Evolutionary conservation across 2,888 invertebrate species (phyloP), one percentile per base, ranked within the genome.

Genomic region (Dusona sp.): DNA sequence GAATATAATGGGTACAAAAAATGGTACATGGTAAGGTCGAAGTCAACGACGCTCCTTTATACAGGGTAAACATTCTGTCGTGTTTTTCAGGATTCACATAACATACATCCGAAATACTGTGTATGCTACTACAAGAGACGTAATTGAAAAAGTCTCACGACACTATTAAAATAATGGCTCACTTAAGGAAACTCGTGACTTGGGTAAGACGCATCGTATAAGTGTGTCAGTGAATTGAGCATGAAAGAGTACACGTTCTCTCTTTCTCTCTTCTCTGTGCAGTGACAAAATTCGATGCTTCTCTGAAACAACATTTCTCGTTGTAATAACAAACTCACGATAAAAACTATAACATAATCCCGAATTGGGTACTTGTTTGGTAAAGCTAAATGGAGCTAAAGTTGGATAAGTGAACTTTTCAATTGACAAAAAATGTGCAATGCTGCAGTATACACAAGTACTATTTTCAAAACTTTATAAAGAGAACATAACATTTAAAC

Each of bases 91-190:
- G 29, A 25, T 73, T 33, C 36, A 80, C 25, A 45, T 51, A 33
- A 79, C 74, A 25, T 22, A 13, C 29, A 48, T 36, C 13, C 57
- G 61, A 25, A 67, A 79, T 19, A 25, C 19, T 57, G 19, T 65
- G 48, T 65, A 11, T 51, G 22, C 25, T 19, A 9, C 61, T 25
- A 25, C 22, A 64, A 67, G 65, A 16, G 29, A 70, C 61, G 61
- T 79, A 75, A 79, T 84, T 75, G 79, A 79, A 79, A 84, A 84
- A 79, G 54, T 84, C 73, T 75, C 45, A 29, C 48, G 74, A 70
- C 48, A 48, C 79, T 64, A 75, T 79, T 79, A 70, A 75, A 75
- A 68, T 79, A 79, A 79, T 75, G 61, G 74, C 54, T 79, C 68
- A 48, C 84, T 79, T 57, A 48, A 38, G 61, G 48, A 48, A 64